A percentile compares a stretch with the other conserved stretches of the same genome.
Evolutionary conservation across 2,888 invertebrate species (phyloP).

Genomic region (Hemaris fuciformis): DNA sequence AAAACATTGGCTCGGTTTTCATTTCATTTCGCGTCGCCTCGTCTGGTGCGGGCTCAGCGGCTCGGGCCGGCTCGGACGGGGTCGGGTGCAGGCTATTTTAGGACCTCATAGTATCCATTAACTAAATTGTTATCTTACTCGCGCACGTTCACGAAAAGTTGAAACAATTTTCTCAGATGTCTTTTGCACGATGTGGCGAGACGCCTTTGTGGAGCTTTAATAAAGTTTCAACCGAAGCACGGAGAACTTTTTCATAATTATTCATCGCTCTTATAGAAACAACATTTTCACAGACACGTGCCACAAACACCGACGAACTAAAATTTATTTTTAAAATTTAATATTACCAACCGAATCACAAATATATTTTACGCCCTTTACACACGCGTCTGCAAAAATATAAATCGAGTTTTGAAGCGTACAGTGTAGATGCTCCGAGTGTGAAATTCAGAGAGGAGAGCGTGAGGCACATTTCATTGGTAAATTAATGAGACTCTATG

Average conservation of each 20-base stretch:
- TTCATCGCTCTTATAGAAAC: not conserved
- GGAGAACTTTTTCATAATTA: not conserved
- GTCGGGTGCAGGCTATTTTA: not conserved
- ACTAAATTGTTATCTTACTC: not conserved
- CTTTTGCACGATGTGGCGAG: not conserved
- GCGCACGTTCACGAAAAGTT: not conserved
- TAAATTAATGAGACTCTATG: no score
- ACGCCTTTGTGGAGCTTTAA: not conserved
- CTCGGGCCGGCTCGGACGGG: not conserved
- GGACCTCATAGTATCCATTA: not conserved
- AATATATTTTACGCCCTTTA: no score
- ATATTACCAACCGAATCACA: no score
- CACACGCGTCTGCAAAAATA: no score
- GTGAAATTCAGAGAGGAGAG: no score
- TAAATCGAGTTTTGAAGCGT: no score
- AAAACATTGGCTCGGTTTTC: conserved; percentile 28
- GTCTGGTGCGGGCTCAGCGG: not conserved
- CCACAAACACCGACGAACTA: no score
- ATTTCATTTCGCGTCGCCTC: conserved; percentile 20
- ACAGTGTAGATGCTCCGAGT: no score
- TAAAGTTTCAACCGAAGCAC: not conserved
- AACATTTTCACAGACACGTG: not conserved
- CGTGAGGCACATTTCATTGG: no score
- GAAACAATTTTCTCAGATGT: not conserved
- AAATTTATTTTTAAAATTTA: no score